Percentiles rank a stretch among this genome's conserved stretches.
These are phyloP conservation scores for Eupithecia dodoneata DNA, from an alignment of 2,888 invertebrate species.

Conservation along the genomic window DNA sequence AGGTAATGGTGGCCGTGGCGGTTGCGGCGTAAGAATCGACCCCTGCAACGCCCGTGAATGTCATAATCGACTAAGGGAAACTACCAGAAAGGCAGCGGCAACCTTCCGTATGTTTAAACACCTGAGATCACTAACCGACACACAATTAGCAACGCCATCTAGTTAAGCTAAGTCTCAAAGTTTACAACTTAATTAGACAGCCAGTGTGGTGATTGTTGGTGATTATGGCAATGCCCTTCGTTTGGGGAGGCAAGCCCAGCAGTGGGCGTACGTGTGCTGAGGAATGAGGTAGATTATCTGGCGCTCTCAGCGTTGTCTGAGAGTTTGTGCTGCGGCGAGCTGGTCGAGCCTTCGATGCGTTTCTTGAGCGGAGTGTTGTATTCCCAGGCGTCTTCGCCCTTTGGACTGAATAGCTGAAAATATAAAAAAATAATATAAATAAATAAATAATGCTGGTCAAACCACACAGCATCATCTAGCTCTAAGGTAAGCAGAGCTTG, in stretches of 20 bases:
- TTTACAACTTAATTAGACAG: no score
- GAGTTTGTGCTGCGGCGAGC: constrained; percentile 59
- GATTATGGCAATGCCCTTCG: neutral
- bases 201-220: neutral
- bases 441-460: no score
- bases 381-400: constrained; percentile 86
- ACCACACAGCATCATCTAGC: no score
- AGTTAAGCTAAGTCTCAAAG: no score
- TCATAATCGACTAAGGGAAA: neutral
- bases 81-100: neutral
- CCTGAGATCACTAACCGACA: neutral
- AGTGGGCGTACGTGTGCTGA: neutral
- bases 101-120: neutral
- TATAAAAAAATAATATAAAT: neutral
- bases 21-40: neutral
- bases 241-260: constrained; percentile 6
- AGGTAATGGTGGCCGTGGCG: constrained; percentile 25
- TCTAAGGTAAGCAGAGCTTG: no score
- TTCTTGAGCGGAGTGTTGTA: constrained; percentile 81
- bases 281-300: constrained; percentile 65
- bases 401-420: constrained; percentile 87
- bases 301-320: constrained; percentile 61
- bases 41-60: neutral
- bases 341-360: constrained; percentile 57
- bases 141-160: no score